These are phyloP conservation scores for Ametastegia equiseti DNA, from an alignment of 2,888 invertebrate genomes.

Conservation along the genomic window DNA sequence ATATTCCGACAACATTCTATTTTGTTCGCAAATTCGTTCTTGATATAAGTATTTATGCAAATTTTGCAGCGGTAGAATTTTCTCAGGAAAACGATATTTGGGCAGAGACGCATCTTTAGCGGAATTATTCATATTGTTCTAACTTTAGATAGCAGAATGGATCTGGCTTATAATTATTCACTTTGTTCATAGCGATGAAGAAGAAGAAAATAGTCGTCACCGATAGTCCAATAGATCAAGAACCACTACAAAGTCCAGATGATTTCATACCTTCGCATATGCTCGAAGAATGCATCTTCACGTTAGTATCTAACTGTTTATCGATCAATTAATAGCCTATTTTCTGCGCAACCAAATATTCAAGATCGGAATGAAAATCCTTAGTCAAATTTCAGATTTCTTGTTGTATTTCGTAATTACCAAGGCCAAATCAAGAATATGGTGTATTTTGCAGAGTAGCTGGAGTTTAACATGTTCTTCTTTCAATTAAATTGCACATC, in stretches of 20 bases:
- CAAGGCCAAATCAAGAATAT: not conserved
- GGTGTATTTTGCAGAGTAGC: not conserved
- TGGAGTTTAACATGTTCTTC: too few relatives aligned
- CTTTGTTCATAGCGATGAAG: constrained; percentile 11
- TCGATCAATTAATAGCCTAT: not conserved
- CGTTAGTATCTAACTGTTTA: not conserved
- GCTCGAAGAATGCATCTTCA: not conserved
- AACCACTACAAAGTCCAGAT: not conserved
- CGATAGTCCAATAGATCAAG: constrained; percentile 1
- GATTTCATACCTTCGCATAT: not conserved
- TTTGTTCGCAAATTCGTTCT: too few relatives aligned
- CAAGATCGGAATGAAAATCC: too few relatives aligned
- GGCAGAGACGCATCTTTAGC: not conserved
- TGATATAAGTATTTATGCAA: not conserved
- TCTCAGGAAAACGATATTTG: not conserved
- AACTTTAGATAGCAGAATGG: not conserved
- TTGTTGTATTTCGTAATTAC: too few relatives aligned
- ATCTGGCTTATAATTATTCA: not conserved
- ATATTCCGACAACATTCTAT: too few relatives aligned
- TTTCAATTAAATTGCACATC: too few relatives aligned
- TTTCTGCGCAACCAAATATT: not conserved
- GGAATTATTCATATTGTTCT: not conserved
- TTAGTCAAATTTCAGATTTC: too few relatives aligned
- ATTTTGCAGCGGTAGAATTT: not conserved
- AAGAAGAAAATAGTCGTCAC: constrained; percentile 27